Evolutionary conservation across 2,797 vertebrate species (phyloP).

Genomic region (Babyrousa celebensis): DNA sequence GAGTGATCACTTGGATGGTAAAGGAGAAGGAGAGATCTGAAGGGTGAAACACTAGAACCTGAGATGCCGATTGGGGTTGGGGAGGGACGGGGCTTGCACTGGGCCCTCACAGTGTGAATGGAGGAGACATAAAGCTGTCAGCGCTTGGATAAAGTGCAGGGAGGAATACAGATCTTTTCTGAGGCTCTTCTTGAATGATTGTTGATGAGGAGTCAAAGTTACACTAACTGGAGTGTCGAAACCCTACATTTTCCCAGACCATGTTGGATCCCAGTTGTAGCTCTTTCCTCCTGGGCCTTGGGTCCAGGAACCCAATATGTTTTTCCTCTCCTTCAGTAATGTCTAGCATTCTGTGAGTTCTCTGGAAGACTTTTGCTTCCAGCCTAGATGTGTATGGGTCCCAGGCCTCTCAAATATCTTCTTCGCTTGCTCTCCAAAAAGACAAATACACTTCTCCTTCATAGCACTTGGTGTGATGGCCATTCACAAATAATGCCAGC

Average conservation of each 20-base stretch:
- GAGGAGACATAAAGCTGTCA: background rate
- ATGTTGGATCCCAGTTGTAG: fast-evolving
- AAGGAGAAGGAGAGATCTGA: background rate
- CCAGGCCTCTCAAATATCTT: background rate
- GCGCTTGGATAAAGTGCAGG: background rate
- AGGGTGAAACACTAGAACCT: too few relatives aligned
- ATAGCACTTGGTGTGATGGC: background rate
- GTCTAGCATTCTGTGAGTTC: background rate
- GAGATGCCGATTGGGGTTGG: too few relatives aligned
- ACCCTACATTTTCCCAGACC: background rate
- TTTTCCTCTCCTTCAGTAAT: background rate
- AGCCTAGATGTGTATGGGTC: background rate
- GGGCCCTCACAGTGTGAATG: background rate
- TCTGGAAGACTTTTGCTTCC: background rate
- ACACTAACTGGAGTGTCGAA: background rate
- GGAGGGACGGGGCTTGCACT: background rate
- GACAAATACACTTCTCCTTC: background rate
- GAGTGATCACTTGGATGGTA: background rate
- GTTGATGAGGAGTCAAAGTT: background rate
- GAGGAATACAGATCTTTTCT: background rate
- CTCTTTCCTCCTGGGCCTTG: background rate
- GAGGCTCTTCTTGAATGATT: background rate
- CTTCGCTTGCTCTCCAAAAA: background rate
- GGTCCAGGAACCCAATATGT: background rate
- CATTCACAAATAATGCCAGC: background rate